Base-by-base conservation (phyloP, 2,888 invertebrate species). In the Scaptodrosophila latifasciaeformis region DNA sequence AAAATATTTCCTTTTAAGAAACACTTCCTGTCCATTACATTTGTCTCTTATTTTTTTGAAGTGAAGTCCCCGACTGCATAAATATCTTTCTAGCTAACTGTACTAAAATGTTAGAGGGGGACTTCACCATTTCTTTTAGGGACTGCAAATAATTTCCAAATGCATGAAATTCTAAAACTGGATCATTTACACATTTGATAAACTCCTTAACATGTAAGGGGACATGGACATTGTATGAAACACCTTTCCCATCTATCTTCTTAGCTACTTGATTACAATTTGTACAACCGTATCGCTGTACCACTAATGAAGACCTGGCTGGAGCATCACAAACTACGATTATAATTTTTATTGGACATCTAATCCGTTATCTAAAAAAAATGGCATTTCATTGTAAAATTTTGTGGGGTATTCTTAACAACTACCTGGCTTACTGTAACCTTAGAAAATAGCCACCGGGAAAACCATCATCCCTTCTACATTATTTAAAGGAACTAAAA, bases 91-190 rank as follows among this genome's bases (percentile, higher is more conserved):
- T 49, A 30, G 37, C 18, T 15, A 39, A 27, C 27, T 49, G 48
- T 15, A 39, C 15, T 21, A 49, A 39, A 21, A 39, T 39, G 27
- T 39, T 24, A 30, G 30, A 13, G n/a, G 30, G 49, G n/a, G n/a
- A n/a, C n/a, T n/a, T n/a, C n/a, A n/a, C n/a, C n/a, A n/a, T n/a
- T 7, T 42, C 42, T 40, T 13, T 49, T 6, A 42, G 10, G 1
- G 12, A 30, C 24, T 52, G 52, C 7, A 39, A 18, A 46, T 54
- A 49, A 18, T 49, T 49, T 37, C 45, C 46, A 40, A 55, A 55
- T 1, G 46, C 15, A 17, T 49, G 46, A 2, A 24, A 39, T 7
- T 24, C 42, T 19, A 5, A 12, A 21, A 35, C 35, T 21, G 43
- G 49, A 6, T 31, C 43, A 3, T 49, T 46, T 9, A 49, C 18